Conservation (phyloP, 2,888 invertebrate genomes). For the Ectropis crepuscularia region DNA sequence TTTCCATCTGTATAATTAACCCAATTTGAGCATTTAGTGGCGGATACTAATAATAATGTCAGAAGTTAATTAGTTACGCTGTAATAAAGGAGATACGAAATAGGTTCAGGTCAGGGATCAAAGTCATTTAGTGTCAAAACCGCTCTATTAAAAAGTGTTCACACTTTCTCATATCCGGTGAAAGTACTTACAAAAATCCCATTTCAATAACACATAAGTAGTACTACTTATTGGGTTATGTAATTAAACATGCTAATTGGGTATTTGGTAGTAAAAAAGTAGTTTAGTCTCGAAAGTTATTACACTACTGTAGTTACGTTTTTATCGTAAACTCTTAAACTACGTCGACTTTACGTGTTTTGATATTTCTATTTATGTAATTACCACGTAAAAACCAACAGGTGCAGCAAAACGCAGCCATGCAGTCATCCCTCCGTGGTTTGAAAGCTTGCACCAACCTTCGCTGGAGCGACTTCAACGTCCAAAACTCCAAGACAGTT, state of each 20-base stretch:
- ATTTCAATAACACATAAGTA: no score
- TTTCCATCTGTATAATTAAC: neutral
- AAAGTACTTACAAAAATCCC: no score
- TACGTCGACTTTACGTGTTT: no score
- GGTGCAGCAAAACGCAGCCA: constrained; percentile 88
- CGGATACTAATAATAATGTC: neutral
- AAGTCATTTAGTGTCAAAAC: neutral
- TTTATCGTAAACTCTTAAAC: no score
- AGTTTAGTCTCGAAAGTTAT: no score
- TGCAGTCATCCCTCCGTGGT: constrained; percentile 88
- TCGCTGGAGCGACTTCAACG: constrained; percentile 89
- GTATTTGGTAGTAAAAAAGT: no score
- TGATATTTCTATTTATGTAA: neutral
- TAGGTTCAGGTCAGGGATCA: neutral
- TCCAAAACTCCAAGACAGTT: constrained; percentile 83
- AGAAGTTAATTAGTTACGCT: neutral
- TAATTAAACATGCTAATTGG: no score
- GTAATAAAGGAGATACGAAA: neutral
- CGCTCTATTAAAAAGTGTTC: no score
- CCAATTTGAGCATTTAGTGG: neutral
- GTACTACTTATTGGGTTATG: no score
- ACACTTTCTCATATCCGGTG: no score
- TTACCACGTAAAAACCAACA: constrained; percentile 39
- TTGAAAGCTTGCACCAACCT: constrained; percentile 90
- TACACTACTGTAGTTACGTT: no score